Evolutionary conservation across 2,113 vertebrate genomes (phyloP), one percentile per base, ranked within the genome.

Genomic region (Bagarius yarrelli): DNA sequence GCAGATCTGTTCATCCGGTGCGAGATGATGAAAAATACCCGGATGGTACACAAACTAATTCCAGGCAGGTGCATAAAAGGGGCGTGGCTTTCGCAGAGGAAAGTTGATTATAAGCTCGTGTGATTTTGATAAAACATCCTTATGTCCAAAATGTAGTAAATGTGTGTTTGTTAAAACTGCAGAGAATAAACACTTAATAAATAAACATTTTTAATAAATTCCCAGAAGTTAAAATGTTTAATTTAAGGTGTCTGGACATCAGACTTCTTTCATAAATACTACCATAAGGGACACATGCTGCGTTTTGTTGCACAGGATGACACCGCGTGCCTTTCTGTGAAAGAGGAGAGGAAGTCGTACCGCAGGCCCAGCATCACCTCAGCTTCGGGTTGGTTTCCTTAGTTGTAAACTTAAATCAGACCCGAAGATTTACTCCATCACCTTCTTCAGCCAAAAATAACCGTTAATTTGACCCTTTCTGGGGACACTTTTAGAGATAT

Each of bases 271-370:
- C n/a, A n/a, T n/a, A n/a, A n/a, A n/a, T n/a, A n/a, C n/a, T n/a
- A n/a, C n/a, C n/a, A n/a, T n/a, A n/a, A n/a, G n/a, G n/a, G n/a
- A n/a, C n/a, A n/a, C n/a, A n/a, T n/a, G n/a, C n/a, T n/a, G n/a
- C n/a, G n/a, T n/a, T n/a, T 3, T 13, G 8, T 36, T 8, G 32
- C 36, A 40, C 55, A 27, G 32, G 71, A 50, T 1, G 59, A 71
- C 55, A 27, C 34, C 13, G 4, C n/a, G 36, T 50, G 25, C 30
- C 56, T 44, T 6, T 3, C 63, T 8, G 63, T 82, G 50, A 83
- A 76, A 59, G 84, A 81, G 12, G 81, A 85, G n/a, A 81, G 78
- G 61, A 74, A 18, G 30, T 83, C 60, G 0, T 19, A 56, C 25
- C 79, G 52, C 64, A 76, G 81, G 78, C 73, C 81, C 55, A 83